Evolutionary conservation across 2,888 invertebrate species (phyloP).

Genomic region (Myopa testacea): DNA sequence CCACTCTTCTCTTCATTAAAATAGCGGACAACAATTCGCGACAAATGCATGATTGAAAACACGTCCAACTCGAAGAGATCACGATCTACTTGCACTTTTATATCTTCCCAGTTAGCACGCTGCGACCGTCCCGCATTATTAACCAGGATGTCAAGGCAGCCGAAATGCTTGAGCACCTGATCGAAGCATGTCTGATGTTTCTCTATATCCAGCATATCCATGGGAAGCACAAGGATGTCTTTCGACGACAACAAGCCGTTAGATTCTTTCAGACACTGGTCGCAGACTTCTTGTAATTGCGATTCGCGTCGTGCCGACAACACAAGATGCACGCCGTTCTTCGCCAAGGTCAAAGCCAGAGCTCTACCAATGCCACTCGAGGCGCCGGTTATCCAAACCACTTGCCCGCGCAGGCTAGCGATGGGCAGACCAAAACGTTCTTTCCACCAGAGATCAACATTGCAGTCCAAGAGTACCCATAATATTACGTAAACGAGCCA

Average conservation of each 20-base stretch:
- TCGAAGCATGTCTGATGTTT: conserved; percentile 74
- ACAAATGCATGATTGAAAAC: conserved; percentile 77
- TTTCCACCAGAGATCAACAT: conserved; percentile 72
- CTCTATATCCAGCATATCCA: conserved; percentile 75
- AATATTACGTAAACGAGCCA: conserved; percentile 70
- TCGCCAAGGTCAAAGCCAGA: conserved; percentile 77
- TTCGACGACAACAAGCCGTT: conserved; percentile 69
- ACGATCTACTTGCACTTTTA: conserved; percentile 77
- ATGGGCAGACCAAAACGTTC: conserved; percentile 74
- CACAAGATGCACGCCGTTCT: conserved; percentile 75
- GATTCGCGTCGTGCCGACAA: conserved; percentile 76
- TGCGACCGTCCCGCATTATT: conserved; percentile 88
- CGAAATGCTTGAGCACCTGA: conserved; percentile 76
- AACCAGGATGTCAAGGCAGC: conserved; percentile 79
- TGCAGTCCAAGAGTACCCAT: conserved; percentile 73
- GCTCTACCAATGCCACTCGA: conserved; percentile 86
- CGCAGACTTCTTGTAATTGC: conserved; percentile 76
- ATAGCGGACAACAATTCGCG: conserved; percentile 76
- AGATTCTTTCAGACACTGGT: conserved; percentile 70
- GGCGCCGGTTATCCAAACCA: conserved; percentile 87
- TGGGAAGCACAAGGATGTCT: conserved; percentile 76
- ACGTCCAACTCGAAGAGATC: conserved; percentile 84
- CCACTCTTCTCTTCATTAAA: conserved; percentile 68
- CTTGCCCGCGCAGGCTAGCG: conserved; percentile 73
- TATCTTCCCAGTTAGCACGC: conserved; percentile 78